Base-by-base conservation (phyloP, 2,113 vertebrate species). In the Myotis yumanensis region DNA sequence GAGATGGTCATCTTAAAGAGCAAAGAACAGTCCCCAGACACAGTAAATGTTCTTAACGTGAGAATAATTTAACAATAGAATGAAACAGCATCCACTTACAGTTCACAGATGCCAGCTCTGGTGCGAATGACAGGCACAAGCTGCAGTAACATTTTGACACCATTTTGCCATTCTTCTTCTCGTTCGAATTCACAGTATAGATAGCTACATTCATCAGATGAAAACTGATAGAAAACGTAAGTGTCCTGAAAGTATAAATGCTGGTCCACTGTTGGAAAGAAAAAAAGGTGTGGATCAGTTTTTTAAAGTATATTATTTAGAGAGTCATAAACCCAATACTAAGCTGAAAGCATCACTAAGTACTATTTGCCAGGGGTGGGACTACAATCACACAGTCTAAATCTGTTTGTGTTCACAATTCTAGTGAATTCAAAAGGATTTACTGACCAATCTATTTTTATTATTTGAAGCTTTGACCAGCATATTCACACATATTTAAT, bases 161-260 rank as follows among this genome's bases (percentile, higher is more conserved):
- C 99, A 5, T 99, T 99, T 85, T 99, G 99, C 99, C 99, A 99
- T 68, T 99, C 98, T 86, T 98, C 99, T 76, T 99, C 99, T 94
- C 98, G 98, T 97, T 99, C 99, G 97, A 99, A 99, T 97, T 99
- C 99, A 95, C 99, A 99, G 98, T 98, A 99, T 25, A 99, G 96
- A 9, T 99, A 98, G 89, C 99, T 99, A 51, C 99, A 99, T 97
- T 99, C 99, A 95, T 99, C 99, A 0, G 99, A 99, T 71, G 99
- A 99, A 98, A 99, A 99, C 98, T 99, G 99, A 98, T 99, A 99
- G 98, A 99, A 99, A 37, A 98, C 98, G 85, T 99, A 99, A 85
- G 98, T 98, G 96, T 99, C 99, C 76, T 99, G 99, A 97, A 99
- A 99, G 95, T 98, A 98, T 23, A 99, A 98, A 90, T 99, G 98